Evolutionary conservation across 2,888 invertebrate genomes (phyloP).

Genomic region (Brenthis ino): DNA sequence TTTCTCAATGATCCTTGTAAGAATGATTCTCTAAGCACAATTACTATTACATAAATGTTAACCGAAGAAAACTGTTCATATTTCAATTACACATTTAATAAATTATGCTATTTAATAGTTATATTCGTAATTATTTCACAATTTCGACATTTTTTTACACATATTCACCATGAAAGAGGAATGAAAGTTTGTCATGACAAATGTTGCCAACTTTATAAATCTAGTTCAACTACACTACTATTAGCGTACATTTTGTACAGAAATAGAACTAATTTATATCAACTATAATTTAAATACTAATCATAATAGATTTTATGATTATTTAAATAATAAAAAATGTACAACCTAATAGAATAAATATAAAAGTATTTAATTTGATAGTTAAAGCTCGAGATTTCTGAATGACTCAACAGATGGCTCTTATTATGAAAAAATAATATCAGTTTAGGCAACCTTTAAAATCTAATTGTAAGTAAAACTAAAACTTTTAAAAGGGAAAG

Average conservation of each 20-base stretch:
- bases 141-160: conserved; percentile 43
- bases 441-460: conserved; percentile 26
- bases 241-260: neutral
- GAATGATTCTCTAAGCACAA: conserved; percentile 37
- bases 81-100: conserved; percentile 15
- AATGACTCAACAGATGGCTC: conserved; percentile 29
- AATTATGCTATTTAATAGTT: conserved; percentile 28
- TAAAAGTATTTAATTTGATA: conserved; percentile 12
- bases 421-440: conserved; percentile 6
- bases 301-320: neutral
- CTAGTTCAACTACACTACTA: conserved; percentile 21
- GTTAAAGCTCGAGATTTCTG: conserved; percentile 8
- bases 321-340: neutral
- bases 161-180: conserved; percentile 60
- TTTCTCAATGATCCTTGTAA: conserved; percentile 52
- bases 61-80: conserved; percentile 20
- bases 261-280: neutral
- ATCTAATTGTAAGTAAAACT: conserved; percentile 17
- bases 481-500: conserved; percentile 28
- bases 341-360: neutral
- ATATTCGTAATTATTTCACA: conserved; percentile 39
- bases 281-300: neutral
- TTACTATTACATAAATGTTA: conserved; percentile 15
- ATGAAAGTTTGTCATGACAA: conserved; percentile 70
- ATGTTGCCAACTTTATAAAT: conserved; percentile 54